phyloP scores from a whole-genome alignment of 2,888 invertebrate genomes.

The Stenchaetothrips biformis region DNA sequence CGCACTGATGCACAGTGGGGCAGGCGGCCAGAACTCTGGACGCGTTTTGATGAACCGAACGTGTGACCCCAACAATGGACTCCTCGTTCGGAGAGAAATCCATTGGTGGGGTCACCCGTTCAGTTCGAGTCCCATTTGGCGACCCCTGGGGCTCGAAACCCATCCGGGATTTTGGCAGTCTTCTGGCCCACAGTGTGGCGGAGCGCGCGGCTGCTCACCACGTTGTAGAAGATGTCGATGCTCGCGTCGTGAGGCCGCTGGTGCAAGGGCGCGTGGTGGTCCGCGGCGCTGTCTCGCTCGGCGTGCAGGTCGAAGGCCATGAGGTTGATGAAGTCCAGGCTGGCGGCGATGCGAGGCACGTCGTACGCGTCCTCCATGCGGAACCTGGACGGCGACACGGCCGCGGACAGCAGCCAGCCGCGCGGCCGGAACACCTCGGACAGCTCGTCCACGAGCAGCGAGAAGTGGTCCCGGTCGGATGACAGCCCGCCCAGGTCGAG shows the following conservation, averaged over 20 bases:
- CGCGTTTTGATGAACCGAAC: too few relatives aligned
- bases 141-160: too few relatives aligned
- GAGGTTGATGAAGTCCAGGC: constrained; percentile 63
- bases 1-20: too few relatives aligned
- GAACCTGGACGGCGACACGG: constrained; percentile 57
- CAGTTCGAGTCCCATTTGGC: too few relatives aligned
- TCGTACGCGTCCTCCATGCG: constrained; percentile 64
- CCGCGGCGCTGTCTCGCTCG: constrained; percentile 46
- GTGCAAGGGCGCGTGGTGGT: constrained; percentile 52
- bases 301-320: constrained; percentile 61
- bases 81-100: too few relatives aligned
- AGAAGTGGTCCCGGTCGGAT: constrained; percentile 54
- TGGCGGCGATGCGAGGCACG: constrained; percentile 54
- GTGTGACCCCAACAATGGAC: too few relatives aligned
- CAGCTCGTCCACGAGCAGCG: constrained; percentile 56
- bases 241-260: constrained; percentile 49
- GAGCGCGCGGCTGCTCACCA: constrained; percentile 43
- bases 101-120: too few relatives aligned
- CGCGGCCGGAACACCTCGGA: constrained; percentile 55
- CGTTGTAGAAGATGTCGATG: constrained; percentile 53
- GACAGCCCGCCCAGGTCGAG: constrained; percentile 47
- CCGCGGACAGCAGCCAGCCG: constrained; percentile 55
- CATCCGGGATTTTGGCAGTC: too few relatives aligned
- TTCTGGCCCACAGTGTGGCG: too few relatives aligned
- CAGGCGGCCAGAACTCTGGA: too few relatives aligned